phyloP scores from a whole-genome alignment of 2,888 invertebrate genomes.

The Acleris literana region DNA sequence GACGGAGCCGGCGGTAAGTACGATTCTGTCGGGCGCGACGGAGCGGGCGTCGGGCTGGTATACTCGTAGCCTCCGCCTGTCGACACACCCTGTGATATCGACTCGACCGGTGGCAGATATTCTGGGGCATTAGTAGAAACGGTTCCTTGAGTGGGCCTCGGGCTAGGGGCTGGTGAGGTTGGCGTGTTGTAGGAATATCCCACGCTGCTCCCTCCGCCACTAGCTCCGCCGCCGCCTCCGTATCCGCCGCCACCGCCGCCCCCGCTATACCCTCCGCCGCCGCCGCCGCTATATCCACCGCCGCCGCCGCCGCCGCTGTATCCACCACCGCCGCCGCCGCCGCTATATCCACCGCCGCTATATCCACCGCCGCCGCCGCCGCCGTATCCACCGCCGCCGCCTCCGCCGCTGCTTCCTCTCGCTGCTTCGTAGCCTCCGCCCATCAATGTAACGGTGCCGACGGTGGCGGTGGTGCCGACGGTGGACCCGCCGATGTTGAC shows the following conservation, averaged over 20 bases:
- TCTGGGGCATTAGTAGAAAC: slow-evolving; percentile 67
- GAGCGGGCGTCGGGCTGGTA: slow-evolving; percentile 45
- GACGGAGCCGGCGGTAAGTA: slow-evolving; percentile 53
- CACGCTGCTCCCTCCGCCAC: slow-evolving; percentile 1
- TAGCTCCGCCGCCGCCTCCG: slow-evolving; percentile 1
- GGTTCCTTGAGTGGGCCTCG: slow-evolving; percentile 37
- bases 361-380: slow-evolving; percentile 13
- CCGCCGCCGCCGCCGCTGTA: slow-evolving; percentile 15
- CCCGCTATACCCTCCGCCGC: slow-evolving; percentile 2
- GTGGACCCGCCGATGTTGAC: slow-evolving; percentile 55
- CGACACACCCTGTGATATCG: slow-evolving; percentile 28
- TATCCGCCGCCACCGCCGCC: background rate
- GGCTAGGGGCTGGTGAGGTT: slow-evolving; percentile 13
- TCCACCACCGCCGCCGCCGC: background rate
- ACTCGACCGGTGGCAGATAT: slow-evolving; percentile 62
- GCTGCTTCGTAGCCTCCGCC: slow-evolving; percentile 39
- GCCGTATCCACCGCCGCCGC: slow-evolving; percentile 1
- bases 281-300: background rate
- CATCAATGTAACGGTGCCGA: slow-evolving; percentile 35
- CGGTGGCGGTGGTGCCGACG: slow-evolving; percentile 44
- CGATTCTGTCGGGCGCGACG: slow-evolving; percentile 44
- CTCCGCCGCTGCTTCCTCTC: slow-evolving; percentile 5
- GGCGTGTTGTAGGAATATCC: slow-evolving; percentile 23
- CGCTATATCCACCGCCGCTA: background rate
- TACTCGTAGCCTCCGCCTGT: slow-evolving; percentile 35